Evolutionary conservation across 1,140 invertebrate genomes (phyloP).

Genomic region (Orchestia grillus): DNA sequence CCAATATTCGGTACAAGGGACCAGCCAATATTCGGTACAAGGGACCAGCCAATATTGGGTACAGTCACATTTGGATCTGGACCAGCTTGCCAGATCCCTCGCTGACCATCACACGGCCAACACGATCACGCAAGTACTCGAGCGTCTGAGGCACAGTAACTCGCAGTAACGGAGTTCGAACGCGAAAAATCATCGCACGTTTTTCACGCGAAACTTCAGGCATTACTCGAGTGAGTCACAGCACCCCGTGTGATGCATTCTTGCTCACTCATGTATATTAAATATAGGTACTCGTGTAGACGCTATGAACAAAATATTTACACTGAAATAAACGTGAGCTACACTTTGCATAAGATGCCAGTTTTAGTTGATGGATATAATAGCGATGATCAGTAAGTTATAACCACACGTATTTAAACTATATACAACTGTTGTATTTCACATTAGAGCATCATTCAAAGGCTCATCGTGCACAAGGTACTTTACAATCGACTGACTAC

Average conservation of each 20-base stretch:
- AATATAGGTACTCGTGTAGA: not conserved
- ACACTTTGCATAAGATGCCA: not conserved
- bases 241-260: too few species aligned
- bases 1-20: too few species aligned
- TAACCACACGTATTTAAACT: not conserved
- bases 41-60: too few species aligned
- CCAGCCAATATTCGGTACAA: too few species aligned
- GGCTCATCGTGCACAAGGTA: not conserved
- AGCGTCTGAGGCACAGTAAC: not conserved
- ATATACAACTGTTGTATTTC: not conserved
- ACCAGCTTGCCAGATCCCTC: not conserved
- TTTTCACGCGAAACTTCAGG: too few species aligned
- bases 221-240: not conserved
- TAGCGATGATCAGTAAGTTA: not conserved
- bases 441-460: not conserved
- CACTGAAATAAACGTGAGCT: not conserved
- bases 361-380: not conserved
- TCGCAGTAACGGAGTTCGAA: too few species aligned
- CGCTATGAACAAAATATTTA: not conserved
- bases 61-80: too few species aligned
- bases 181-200: too few species aligned
- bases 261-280: not conserved
- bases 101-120: not conserved
- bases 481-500: not conserved
- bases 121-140: not conserved